Percentiles rank a stretch among this genome's conserved stretches.
phyloP scores from a whole-genome alignment of 2,888 invertebrate species.

The Chrysopilus asiliformis region DNA sequence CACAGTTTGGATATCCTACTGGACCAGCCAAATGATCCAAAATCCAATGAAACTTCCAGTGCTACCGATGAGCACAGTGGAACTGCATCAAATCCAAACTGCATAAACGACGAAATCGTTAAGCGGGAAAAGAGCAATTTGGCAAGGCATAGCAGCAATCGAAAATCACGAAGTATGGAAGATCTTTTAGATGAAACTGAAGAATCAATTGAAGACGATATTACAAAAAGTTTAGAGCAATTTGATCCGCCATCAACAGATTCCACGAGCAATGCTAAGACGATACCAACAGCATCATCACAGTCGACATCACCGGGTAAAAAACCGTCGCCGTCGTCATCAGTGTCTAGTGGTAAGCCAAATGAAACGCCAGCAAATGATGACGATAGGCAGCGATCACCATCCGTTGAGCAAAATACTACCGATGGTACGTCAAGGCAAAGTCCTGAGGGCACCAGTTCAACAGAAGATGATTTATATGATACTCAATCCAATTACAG shows the following conservation, averaged over 20 bases:
- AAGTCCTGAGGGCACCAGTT: slow-evolving; percentile 34
- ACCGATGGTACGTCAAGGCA: slow-evolving; percentile 18
- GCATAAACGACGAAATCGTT: background rate
- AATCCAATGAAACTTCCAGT: slow-evolving; percentile 11
- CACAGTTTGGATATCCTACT: slow-evolving; percentile 51
- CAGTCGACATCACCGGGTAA: background rate
- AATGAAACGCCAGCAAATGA: background rate
- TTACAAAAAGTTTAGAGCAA: slow-evolving; percentile 34
- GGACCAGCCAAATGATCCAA: slow-evolving; percentile 34
- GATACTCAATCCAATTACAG: slow-evolving; percentile 23
- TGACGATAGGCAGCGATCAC: slow-evolving; percentile 8
- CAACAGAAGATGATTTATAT: slow-evolving; percentile 33
- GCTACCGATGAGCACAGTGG: slow-evolving; percentile 16
- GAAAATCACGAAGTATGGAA: slow-evolving; percentile 50
- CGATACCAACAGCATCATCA: slow-evolving; percentile 8
- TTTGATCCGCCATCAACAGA: slow-evolving; percentile 16
- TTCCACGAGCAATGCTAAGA: slow-evolving; percentile 11
- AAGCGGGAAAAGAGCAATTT: background rate
- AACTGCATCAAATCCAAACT: background rate
- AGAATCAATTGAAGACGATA: slow-evolving; percentile 33
- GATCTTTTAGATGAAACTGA: slow-evolving; percentile 40
- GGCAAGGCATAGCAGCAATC: slow-evolving; percentile 24
- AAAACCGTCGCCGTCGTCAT: background rate
- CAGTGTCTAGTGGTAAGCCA: background rate
- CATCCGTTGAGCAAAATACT: slow-evolving; percentile 5